Evolutionary conservation across 1,140 invertebrate species (phyloP).

Genomic region (Chlorops oryzae): DNA sequence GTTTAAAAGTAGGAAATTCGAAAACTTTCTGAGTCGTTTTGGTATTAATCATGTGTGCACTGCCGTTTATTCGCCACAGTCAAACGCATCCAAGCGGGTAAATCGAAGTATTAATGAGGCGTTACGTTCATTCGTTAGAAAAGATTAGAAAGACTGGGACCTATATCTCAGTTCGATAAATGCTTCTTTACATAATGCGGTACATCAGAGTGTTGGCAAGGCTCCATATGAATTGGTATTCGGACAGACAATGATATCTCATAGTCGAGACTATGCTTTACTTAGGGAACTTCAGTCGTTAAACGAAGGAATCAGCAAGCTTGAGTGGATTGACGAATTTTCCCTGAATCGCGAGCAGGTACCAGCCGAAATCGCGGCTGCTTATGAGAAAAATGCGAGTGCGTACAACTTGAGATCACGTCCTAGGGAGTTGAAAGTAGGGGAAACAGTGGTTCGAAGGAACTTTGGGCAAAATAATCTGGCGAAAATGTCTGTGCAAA

Average conservation of each 20-base stretch:
- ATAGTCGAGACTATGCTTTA: conserved; percentile 9
- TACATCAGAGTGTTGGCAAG: conserved; percentile 9
- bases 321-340: background rate
- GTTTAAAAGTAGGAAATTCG: background rate
- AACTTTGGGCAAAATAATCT: conserved; percentile 10
- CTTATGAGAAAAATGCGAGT: background rate
- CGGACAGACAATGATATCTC: conserved; percentile 15
- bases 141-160: conserved; percentile 9
- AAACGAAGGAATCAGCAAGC: conserved; percentile 1
- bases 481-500: conserved; percentile 6
- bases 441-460: conserved; percentile 2
- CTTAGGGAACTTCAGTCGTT: conserved; percentile 7
- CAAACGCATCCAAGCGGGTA: conserved; percentile 10
- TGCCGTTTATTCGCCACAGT: conserved; percentile 10
- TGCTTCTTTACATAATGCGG: background rate
- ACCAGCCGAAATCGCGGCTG: background rate
- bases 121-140: conserved; percentile 9
- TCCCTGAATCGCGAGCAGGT: background rate
- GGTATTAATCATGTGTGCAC: background rate
- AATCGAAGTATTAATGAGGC: conserved; percentile 5
- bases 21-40: conserved; percentile 4
- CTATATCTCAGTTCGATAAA: conserved; percentile 7
- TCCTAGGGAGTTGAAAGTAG: conserved; percentile 1
- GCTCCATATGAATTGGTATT: conserved; percentile 9
- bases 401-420: background rate